These are phyloP conservation scores for Panthera tigris DNA, from an alignment of 2,113 vertebrate species.

Conservation along the genomic window DNA sequence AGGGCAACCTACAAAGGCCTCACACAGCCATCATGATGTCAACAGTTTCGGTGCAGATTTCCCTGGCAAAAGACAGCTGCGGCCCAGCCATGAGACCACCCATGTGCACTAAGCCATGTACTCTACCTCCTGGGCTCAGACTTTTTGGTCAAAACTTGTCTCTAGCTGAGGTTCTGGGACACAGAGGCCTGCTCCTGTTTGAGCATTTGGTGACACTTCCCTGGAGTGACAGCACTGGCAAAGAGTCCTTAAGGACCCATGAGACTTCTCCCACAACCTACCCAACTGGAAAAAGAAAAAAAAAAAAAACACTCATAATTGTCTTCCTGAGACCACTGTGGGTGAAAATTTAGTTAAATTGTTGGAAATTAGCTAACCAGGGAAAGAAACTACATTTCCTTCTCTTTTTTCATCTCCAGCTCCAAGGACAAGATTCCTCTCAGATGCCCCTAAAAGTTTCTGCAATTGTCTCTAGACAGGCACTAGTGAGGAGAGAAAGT, in stretches of 20 bases:
- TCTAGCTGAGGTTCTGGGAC: not conserved
- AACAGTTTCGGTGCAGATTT: not conserved
- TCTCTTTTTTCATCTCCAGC: not conserved
- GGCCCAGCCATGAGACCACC: too few species aligned
- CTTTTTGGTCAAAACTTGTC: not conserved
- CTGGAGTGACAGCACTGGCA: too few species aligned
- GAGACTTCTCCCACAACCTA: not conserved
- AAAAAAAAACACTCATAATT: not conserved
- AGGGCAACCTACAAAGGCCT: not conserved
- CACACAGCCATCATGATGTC: not conserved
- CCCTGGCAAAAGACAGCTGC: not conserved
- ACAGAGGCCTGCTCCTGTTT: not conserved
- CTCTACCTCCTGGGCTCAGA: not conserved
- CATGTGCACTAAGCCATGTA: rapidly evolving
- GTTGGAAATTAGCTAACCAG: not conserved
- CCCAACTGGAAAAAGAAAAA: not conserved
- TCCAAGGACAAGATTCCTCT: conserved; percentile 53
- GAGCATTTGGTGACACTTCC: not conserved
- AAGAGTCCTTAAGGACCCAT: not conserved
- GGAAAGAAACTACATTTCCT: not conserved
- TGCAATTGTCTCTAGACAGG: conserved; percentile 57
- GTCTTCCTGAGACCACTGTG: not conserved
- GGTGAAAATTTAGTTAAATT: not conserved
- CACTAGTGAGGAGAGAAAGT: conserved; percentile 45
- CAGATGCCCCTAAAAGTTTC: conserved; percentile 57